Evolutionary conservation across 1,140 invertebrate genomes (phyloP).

Genomic region (Theocolax elegans): DNA sequence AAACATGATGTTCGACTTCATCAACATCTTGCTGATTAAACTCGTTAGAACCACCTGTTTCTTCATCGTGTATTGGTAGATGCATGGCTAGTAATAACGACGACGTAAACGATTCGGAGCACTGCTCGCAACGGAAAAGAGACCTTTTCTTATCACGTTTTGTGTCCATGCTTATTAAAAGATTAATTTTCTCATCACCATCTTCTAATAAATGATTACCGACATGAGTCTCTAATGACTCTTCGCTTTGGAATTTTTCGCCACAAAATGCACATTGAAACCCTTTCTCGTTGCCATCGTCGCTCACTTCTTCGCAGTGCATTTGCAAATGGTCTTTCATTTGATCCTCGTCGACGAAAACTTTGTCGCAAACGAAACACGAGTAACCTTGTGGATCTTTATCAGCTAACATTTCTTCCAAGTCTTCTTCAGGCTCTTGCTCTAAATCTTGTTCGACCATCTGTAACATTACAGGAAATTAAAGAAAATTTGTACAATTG

Average conservation of each 20-base stretch:
- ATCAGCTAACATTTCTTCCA: background rate
- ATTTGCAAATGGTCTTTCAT: slow-evolving; percentile 64
- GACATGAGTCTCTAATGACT: slow-evolving; percentile 56
- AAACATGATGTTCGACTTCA: slow-evolving; percentile 38
- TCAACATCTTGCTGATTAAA: background rate
- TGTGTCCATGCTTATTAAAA: slow-evolving; percentile 53
- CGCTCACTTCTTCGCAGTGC: slow-evolving; percentile 62
- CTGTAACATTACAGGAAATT: too few species aligned
- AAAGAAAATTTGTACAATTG: too few species aligned
- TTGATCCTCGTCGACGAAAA: slow-evolving; percentile 58
- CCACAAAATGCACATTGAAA: slow-evolving; percentile 64
- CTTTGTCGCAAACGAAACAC: slow-evolving; percentile 65
- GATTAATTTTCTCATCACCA: slow-evolving; percentile 61
- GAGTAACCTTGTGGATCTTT: slow-evolving; percentile 43
- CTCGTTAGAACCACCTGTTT: slow-evolving; percentile 42
- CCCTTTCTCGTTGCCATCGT: slow-evolving; percentile 55
- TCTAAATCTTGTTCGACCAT: too few species aligned
- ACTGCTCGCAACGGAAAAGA: slow-evolving; percentile 54
- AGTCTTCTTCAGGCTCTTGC: background rate
- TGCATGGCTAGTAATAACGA: slow-evolving; percentile 60
- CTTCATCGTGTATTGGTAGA: slow-evolving; percentile 59
- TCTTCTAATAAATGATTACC: slow-evolving; percentile 61
- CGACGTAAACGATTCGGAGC: slow-evolving; percentile 52
- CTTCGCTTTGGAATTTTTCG: slow-evolving; percentile 55
- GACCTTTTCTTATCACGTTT: slow-evolving; percentile 38